Conservation (phyloP, 2,888 invertebrate genomes). For the Leptura quadrifasciata region DNA sequence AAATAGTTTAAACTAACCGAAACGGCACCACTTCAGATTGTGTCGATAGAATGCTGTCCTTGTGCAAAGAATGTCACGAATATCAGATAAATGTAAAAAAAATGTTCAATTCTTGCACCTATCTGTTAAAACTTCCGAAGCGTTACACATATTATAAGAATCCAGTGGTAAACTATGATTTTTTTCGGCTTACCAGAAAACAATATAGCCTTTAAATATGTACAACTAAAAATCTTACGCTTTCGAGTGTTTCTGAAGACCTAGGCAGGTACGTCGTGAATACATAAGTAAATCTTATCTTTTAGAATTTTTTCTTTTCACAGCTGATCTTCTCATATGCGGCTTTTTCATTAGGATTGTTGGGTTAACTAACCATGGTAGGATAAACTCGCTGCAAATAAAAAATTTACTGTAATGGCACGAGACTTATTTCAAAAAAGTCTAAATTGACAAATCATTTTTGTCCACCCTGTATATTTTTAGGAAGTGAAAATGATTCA, state of each 20-base stretch:
- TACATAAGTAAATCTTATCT: conserved; percentile 55
- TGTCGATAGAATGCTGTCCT: background rate
- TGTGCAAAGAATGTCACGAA: background rate
- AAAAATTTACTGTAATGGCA: background rate
- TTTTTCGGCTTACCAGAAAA: conserved; percentile 22
- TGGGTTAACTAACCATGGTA: conserved; percentile 71
- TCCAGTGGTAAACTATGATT: conserved; percentile 15
- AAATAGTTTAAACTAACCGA: background rate
- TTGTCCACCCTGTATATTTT: too few species aligned
- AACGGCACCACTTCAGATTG: background rate
- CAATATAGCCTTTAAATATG: conserved; percentile 34
- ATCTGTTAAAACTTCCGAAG: conserved; percentile 29
- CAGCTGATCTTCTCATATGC: conserved; percentile 50
- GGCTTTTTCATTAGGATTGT: conserved; percentile 54
- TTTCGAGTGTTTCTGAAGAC: conserved; percentile 26
- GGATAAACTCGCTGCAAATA: conserved; percentile 69
- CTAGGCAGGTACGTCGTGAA: conserved; percentile 49
- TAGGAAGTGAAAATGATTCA: too few species aligned
- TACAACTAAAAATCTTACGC: conserved; percentile 36
- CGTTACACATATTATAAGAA: conserved; percentile 17
- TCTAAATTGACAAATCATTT: too few species aligned
- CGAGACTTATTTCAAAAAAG: too few species aligned
- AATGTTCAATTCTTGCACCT: conserved; percentile 14
- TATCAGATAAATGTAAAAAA: background rate
- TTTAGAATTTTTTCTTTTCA: conserved; percentile 57